phyloP scores from a whole-genome alignment of 2,888 invertebrate species.

The Ophion costatus region DNA sequence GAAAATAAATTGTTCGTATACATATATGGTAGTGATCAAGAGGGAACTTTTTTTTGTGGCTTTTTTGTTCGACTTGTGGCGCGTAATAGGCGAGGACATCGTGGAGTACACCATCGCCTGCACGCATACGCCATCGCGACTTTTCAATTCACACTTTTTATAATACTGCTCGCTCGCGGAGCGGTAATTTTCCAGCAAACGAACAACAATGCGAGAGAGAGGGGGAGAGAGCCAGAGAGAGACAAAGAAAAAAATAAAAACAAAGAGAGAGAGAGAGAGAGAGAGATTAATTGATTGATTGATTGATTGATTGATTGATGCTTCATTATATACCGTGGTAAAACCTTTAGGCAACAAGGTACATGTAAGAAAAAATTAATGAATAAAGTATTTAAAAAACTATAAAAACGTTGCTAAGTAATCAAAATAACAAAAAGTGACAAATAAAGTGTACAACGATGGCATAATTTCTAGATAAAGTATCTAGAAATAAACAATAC shows the following conservation, averaged over 20 bases:
- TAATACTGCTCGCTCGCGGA: conserved; percentile 25
- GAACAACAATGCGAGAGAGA: conserved; percentile 6
- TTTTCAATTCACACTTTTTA: conserved; percentile 56
- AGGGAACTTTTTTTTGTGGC: conserved; percentile 28
- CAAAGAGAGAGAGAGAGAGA: background rate
- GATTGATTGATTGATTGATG: no score
- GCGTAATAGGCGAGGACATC: conserved; percentile 7
- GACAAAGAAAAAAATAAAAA: background rate
- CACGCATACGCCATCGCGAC: conserved; percentile 17
- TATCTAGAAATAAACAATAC: no score
- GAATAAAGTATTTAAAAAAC: no score
- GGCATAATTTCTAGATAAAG: no score
- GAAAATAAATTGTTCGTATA: conserved; percentile 66
- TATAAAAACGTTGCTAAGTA: no score
- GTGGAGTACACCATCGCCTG: conserved; percentile 9
- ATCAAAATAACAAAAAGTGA: no score
- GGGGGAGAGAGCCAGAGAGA: background rate
- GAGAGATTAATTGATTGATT: no score
- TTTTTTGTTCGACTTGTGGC: conserved; percentile 9
- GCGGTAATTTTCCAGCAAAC: conserved; percentile 43
- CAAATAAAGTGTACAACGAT: no score
- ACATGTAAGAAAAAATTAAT: background rate
- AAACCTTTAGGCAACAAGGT: no score
- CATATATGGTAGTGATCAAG: conserved; percentile 19
- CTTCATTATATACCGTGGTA: no score